Conservation (phyloP, 2,113 vertebrate species). For the Seriola rivoliana region DNA sequence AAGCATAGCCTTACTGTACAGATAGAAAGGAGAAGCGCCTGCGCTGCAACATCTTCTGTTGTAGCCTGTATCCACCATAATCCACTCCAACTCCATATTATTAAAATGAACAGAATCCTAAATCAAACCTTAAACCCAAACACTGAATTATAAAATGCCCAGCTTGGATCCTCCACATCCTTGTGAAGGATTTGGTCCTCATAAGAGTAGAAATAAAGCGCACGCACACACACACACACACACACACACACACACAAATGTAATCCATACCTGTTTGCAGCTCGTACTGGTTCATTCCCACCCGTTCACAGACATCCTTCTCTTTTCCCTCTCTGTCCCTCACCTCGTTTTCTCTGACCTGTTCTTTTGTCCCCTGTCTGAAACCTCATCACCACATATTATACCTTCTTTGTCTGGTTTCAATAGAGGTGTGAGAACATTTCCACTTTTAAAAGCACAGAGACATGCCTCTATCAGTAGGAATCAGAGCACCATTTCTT, state of each 20-base stretch:
- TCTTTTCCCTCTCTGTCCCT: constrained; percentile 26
- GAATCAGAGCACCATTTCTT: constrained; percentile 49
- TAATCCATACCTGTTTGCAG: constrained; percentile 27
- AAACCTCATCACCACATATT: constrained; percentile 72
- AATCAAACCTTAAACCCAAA: not conserved
- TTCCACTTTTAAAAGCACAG: constrained; percentile 61
- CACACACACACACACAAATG: not conserved
- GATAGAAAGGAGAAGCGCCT: not conserved
- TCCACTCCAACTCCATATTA: not conserved
- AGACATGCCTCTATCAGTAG: constrained; percentile 28
- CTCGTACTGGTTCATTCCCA: constrained; percentile 18
- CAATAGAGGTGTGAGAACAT: constrained; percentile 67
- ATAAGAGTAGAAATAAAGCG: not conserved
- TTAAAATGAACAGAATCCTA: not conserved
- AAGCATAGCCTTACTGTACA: not conserved
- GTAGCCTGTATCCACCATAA: not conserved
- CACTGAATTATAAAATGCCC: not conserved
- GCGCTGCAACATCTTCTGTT: too few species aligned
- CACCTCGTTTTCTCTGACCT: constrained; percentile 34
- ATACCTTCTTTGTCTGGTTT: constrained; percentile 63
- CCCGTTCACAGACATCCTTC: constrained; percentile 12
- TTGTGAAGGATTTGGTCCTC: not conserved
- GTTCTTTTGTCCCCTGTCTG: constrained; percentile 68
- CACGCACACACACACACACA: not conserved
- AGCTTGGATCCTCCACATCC: not conserved